Conservation (phyloP, 2,797 vertebrate genomes). For the Tragopan temminckii region DNA sequence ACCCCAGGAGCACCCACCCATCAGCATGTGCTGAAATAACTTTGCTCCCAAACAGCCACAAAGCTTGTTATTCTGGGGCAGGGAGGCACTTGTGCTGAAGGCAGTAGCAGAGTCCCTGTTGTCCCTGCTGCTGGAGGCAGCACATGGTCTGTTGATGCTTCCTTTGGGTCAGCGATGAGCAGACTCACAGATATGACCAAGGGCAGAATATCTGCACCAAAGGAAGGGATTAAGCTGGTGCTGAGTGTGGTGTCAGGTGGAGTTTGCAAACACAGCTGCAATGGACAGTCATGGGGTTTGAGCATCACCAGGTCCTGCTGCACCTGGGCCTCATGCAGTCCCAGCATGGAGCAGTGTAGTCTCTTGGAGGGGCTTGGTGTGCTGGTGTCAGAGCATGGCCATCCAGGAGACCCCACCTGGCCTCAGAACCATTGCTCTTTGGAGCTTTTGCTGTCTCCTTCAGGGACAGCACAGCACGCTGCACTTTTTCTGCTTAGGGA, state of each 20-base stretch:
- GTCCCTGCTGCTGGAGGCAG: background rate
- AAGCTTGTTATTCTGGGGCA: conserved; percentile 24
- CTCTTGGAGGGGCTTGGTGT: background rate
- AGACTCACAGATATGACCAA: background rate
- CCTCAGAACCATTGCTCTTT: accelerated
- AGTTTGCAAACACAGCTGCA: background rate
- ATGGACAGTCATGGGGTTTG: accelerated
- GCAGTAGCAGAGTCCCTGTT: background rate
- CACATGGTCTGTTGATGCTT: background rate
- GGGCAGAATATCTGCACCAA: accelerated
- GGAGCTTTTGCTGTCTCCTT: background rate
- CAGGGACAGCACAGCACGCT: background rate
- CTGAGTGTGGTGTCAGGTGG: background rate
- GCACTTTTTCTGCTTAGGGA: background rate
- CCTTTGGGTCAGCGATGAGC: no score
- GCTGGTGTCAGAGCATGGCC: background rate
- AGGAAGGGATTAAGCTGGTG: background rate
- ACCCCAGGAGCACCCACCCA: conserved; percentile 27
- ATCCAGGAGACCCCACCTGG: background rate
- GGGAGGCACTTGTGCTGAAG: background rate
- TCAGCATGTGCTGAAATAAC: conserved; percentile 26
- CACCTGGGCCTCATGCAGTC: accelerated
- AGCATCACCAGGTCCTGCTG: background rate
- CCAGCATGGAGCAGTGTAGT: background rate
- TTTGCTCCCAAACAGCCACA: background rate